These are phyloP conservation scores for Blastobasis lacticolella DNA, from an alignment of 2,888 invertebrate species.

Conservation along the genomic window DNA sequence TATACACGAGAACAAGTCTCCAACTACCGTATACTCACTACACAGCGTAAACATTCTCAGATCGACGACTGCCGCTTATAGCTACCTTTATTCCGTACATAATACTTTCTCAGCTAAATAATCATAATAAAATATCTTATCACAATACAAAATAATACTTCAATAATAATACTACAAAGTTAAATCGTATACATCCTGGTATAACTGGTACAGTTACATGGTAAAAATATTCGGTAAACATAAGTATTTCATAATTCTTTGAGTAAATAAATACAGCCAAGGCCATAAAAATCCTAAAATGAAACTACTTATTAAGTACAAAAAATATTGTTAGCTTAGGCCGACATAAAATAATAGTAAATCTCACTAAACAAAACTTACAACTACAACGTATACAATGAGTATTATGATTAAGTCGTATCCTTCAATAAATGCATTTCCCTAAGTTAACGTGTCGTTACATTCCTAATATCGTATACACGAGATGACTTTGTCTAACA, in stretches of 20 bases:
- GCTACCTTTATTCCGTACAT: conserved; percentile 49
- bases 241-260: conserved; percentile 34
- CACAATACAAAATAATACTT: conserved; percentile 70
- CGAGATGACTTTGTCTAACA: conserved; percentile 48
- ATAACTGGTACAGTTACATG: conserved; percentile 32
- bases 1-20: conserved; percentile 54
- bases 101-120: conserved; percentile 61
- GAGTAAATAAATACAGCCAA: conserved; percentile 35
- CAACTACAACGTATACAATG: conserved; percentile 67
- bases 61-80: conserved; percentile 51
- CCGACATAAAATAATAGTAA: conserved; percentile 27
- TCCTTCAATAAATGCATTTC: conserved; percentile 64
- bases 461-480: conserved; percentile 61
- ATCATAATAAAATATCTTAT: conserved; percentile 64
- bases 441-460: conserved; percentile 57
- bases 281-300: conserved; percentile 14
- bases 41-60: conserved; percentile 59
- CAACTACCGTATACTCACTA: conserved; percentile 57
- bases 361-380: conserved; percentile 65
- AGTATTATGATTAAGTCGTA: conserved; percentile 64
- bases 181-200: conserved; percentile 62
- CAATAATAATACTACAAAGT: conserved; percentile 65
- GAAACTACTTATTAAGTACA: conserved; percentile 26
- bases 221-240: conserved; percentile 40
- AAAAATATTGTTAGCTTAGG: conserved; percentile 24